These are phyloP conservation scores for Megaleporinus macrocephalus DNA, from an alignment of 2,113 vertebrate genomes.

Conservation along the genomic window DNA sequence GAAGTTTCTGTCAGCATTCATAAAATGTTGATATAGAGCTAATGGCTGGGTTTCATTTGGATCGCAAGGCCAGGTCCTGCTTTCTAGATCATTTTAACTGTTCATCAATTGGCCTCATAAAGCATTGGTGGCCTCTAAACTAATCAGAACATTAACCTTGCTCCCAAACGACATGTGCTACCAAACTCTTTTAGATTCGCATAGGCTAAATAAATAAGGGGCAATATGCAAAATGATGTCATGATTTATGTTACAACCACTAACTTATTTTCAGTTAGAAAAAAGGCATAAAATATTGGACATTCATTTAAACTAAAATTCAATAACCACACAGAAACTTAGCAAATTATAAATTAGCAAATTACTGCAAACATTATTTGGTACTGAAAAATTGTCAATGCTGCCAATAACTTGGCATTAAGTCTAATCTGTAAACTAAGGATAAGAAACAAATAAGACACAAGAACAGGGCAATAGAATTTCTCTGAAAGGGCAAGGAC, in stretches of 20 bases:
- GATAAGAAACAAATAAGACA: background rate
- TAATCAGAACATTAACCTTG: constrained; percentile 55
- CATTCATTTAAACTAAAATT: too few species aligned
- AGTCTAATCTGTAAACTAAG: background rate
- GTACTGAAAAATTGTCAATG: background rate
- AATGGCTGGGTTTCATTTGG: constrained; percentile 52
- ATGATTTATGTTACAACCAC: constrained; percentile 26
- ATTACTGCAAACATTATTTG: background rate
- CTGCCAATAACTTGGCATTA: background rate
- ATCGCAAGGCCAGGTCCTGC: constrained; percentile 51
- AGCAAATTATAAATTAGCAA: too few species aligned
- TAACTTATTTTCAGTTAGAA: background rate
- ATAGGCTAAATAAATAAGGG: too few species aligned
- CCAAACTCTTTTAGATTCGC: constrained; percentile 50
- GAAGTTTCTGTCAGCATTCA: constrained; percentile 36
- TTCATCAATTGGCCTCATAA: constrained; percentile 60
- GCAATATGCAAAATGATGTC: constrained; percentile 19
- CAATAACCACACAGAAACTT: too few species aligned
- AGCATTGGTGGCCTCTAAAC: constrained; percentile 39
- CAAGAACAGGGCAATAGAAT: background rate
- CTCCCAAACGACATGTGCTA: constrained; percentile 33
- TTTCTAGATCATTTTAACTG: constrained; percentile 51
- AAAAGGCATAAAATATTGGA: background rate
- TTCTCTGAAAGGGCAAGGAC: background rate
- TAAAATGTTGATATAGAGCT: constrained; percentile 51